phyloP scores from a whole-genome alignment of 2,113 vertebrate species.

The Lepisosteus osseus region DNA sequence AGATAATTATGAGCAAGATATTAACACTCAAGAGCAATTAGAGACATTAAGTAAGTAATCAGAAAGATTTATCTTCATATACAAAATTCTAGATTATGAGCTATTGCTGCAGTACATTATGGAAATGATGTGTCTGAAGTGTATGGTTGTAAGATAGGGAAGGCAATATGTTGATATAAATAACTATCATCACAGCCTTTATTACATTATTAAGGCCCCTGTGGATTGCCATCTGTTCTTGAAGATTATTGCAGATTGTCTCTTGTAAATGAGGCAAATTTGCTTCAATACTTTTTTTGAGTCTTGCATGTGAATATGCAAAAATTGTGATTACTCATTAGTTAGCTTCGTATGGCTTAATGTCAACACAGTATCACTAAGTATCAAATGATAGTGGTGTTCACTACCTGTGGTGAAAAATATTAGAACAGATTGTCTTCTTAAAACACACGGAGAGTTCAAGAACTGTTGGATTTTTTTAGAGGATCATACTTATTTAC shows the following conservation, averaged over 20 bases:
- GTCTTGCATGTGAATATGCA: neutral
- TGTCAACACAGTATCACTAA: neutral
- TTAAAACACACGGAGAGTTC: neutral
- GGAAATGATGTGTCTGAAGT: neutral
- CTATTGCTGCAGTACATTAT: neutral
- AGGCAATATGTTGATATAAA: constrained; percentile 4
- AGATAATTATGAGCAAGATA: too few species aligned
- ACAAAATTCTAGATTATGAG: neutral
- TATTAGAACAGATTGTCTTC: neutral
- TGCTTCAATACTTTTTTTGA: neutral
- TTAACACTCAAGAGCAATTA: too few species aligned
- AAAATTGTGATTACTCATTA: neutral
- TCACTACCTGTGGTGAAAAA: neutral
- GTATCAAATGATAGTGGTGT: neutral
- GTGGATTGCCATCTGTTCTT: neutral
- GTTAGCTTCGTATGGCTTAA: constrained; percentile 6
- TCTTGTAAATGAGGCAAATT: neutral
- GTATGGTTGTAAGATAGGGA: neutral
- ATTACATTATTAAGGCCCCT: neutral
- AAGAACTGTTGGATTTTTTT: neutral
- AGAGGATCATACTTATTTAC: too few species aligned
- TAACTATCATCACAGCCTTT: neutral
- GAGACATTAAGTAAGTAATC: too few species aligned
- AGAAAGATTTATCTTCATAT: too few species aligned
- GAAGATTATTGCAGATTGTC: neutral